Base-by-base conservation (phyloP, 2,797 vertebrate species). In the Gambelia wislizenii region DNA sequence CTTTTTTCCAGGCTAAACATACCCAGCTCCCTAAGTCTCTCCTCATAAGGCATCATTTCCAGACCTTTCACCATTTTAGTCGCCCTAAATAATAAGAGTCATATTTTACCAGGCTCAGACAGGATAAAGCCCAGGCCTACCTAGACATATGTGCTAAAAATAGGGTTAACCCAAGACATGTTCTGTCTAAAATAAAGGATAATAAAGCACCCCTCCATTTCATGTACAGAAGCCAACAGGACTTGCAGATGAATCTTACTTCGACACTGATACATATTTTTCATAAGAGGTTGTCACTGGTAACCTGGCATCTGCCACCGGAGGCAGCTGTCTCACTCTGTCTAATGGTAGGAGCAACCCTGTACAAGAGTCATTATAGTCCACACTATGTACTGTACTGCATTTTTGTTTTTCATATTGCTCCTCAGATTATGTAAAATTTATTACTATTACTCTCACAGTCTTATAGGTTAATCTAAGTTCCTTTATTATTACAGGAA, bases 401-500 rank as follows among this genome's bases (percentile, higher is more conserved):
- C 56, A 20, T 80, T 87, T 82, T 36, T 39, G 74, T 12, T 72
- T 56, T 81, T 80, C 67, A 44, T 56, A 56, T 72, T 81, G 81
- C 18, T 56, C 64, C 72, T 72, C 39, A 79, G 59, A 52, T 52
- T 52, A 44, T 77, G 22, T 61, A 54, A 76, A 70, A 79, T 39
- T 16, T 82, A 49, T 54, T 82, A 59, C 33, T 87, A 44, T 59
- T 82, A n/a, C 44, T 61, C 59, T 47, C 75, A 64, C 42, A 59
- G 42, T 75, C 33, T 86, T 83, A 91, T 89, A 94, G 22, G 54
- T 92, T 93, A 91, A 90, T 89, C 90, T 91, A 88, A 96, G 94
- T 93, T 92, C 90, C 18, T 89, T 82, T n/a, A 54, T 27, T 92
- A 87, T 94, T 93, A 94, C 94, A 91, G 91, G 85, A 88, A 93